phyloP scores from a whole-genome alignment of 2,113 vertebrate species.

The Turdus rufiventris region DNA sequence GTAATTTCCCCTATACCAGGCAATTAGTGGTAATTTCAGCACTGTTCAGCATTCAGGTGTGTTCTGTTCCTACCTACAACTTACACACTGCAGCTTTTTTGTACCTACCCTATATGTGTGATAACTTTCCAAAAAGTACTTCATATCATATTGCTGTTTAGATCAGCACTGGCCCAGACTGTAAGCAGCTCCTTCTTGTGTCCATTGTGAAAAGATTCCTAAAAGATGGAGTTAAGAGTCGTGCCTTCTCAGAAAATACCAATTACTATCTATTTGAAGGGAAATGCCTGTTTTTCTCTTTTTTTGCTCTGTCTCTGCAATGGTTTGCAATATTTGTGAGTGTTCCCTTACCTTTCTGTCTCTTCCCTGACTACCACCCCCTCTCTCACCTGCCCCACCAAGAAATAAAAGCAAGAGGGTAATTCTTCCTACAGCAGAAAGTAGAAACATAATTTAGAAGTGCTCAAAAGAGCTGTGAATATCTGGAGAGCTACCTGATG shows the following conservation, averaged over 20 bases:
- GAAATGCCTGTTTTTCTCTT: not conserved
- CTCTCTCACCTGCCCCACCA: fast-evolving
- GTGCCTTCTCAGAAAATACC: not conserved
- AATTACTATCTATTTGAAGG: not conserved
- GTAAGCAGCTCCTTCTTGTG: not conserved
- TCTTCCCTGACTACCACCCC: not conserved
- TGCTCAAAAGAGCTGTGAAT: not conserved
- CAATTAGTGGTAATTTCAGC: not conserved
- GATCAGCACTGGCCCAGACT: not conserved
- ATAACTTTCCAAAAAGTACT: not conserved
- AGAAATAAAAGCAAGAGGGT: not conserved
- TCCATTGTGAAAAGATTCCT: not conserved
- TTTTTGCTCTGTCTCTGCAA: not conserved
- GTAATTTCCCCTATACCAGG: not conserved
- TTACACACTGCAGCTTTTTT: not conserved
- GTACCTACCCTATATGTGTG: not conserved
- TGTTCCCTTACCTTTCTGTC: not conserved
- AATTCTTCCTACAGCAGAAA: not conserved
- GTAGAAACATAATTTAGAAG: not conserved
- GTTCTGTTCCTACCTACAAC: not conserved
- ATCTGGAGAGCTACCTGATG: not conserved
- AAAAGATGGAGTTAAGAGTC: not conserved
- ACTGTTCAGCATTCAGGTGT: not conserved
- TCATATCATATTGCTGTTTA: not conserved
- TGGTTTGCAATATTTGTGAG: not conserved